These are phyloP conservation scores for Mormyrops attenuatus DNA, from an alignment of 2,797 vertebrate genomes.

Conservation along the genomic window DNA sequence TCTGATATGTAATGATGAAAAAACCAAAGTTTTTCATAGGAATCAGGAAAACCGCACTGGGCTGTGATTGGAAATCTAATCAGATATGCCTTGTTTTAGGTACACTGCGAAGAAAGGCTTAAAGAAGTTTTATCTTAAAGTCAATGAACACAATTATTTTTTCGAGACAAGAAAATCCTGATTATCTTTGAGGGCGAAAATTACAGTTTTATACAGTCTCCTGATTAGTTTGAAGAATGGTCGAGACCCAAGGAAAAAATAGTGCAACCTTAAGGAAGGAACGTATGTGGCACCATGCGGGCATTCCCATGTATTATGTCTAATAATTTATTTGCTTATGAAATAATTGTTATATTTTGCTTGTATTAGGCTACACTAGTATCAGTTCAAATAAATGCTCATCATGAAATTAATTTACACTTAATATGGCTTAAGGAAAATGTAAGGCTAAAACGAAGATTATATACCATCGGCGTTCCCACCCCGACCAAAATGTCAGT, in stretches of 20 bases:
- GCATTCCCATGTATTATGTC: not conserved
- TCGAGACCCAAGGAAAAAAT: slow-evolving; percentile 1
- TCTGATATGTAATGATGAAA: slow-evolving; percentile 10
- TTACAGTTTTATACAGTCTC: not conserved
- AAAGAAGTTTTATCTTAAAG: slow-evolving; percentile 12
- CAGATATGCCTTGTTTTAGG: slow-evolving; percentile 53
- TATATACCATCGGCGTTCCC: not conserved
- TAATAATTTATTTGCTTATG: not conserved
- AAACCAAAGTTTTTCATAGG: not conserved
- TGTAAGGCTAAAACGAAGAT: not conserved
- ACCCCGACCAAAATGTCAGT: not conserved
- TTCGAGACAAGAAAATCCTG: not conserved
- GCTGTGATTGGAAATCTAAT: slow-evolving; percentile 79
- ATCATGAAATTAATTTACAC: not conserved
- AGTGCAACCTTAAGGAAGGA: slow-evolving; percentile 9
- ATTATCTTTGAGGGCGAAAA: not conserved
- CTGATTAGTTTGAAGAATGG: slow-evolving; percentile 6
- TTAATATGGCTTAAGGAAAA: slow-evolving; percentile 8
- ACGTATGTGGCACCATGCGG: not conserved
- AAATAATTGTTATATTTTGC: not conserved
- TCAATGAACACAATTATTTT: not conserved
- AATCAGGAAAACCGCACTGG: slow-evolving; percentile 64
- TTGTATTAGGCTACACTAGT: not conserved
- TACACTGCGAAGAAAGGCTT: slow-evolving; percentile 24
- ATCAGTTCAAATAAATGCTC: not conserved